Percentiles rank a stretch among this genome's conserved stretches.
These are phyloP conservation scores for Drusus annulatus DNA, from an alignment of 1,140 invertebrate species.

Conservation along the genomic window DNA sequence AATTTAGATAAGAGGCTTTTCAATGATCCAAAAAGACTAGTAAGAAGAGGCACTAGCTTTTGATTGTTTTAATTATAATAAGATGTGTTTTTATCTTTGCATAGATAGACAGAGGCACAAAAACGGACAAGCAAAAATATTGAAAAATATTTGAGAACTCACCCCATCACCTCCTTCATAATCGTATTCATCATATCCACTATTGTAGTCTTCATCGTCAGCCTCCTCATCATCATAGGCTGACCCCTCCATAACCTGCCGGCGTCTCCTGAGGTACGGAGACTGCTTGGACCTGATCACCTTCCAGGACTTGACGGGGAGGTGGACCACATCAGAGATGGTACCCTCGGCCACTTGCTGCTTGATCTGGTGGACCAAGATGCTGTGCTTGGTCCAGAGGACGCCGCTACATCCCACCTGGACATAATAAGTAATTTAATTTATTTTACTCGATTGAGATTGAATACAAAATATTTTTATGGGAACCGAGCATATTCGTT, in stretches of 20 bases:
- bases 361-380: conserved; percentile 75
- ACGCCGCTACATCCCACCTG: conserved; percentile 80
- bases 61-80: too few relatives aligned
- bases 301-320: conserved; percentile 79
- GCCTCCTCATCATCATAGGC: conserved; percentile 65
- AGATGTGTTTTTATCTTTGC: too few relatives aligned
- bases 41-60: too few relatives aligned
- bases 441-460: neutral
- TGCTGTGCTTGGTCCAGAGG: conserved; percentile 73
- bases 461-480: too few relatives aligned
- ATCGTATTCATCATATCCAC: conserved; percentile 62
- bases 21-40: too few relatives aligned
- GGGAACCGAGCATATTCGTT: too few relatives aligned
- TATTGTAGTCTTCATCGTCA: conserved; percentile 62
- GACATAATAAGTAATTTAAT: neutral
- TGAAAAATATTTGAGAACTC: conserved; percentile 36
- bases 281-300: conserved; percentile 66
- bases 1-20: too few relatives aligned
- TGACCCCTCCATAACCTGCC: conserved; percentile 66
- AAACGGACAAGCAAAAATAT: neutral
- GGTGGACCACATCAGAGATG: conserved; percentile 73
- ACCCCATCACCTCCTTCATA: conserved; percentile 63
- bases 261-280: conserved; percentile 55
- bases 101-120: neutral
- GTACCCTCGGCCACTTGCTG: conserved; percentile 76